phyloP scores from a whole-genome alignment of 2,113 vertebrate genomes.

The Calypte anna region DNA sequence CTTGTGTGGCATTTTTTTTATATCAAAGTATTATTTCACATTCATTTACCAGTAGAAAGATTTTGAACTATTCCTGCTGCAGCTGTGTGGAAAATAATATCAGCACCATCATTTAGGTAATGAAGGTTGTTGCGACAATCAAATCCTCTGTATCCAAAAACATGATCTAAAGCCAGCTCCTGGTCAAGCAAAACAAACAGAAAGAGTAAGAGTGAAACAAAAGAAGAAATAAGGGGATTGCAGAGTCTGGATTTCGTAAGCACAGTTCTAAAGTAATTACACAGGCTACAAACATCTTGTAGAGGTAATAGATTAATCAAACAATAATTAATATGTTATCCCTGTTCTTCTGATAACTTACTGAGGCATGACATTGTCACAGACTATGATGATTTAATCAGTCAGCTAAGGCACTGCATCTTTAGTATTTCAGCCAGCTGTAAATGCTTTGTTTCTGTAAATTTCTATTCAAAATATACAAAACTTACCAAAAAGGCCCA shows the following conservation, averaged over 20 bases:
- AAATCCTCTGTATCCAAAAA: slow-evolving; percentile 95
- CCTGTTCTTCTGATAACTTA: neutral
- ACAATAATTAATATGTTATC: neutral
- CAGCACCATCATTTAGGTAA: slow-evolving; percentile 94
- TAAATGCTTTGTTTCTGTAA: neutral
- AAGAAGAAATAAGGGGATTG: neutral
- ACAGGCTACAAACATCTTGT: neutral
- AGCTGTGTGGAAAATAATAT: slow-evolving; percentile 95
- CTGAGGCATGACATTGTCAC: neutral
- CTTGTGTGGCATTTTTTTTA: neutral
- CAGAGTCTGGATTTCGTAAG: neutral
- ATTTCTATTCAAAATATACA: neutral
- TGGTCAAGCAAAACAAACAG: slow-evolving; percentile 43
- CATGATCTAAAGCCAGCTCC: slow-evolving; percentile 94
- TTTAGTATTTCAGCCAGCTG: neutral
- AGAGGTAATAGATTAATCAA: neutral
- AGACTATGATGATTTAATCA: neutral
- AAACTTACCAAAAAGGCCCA: neutral
- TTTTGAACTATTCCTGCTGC: slow-evolving; percentile 90
- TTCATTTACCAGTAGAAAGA: slow-evolving; percentile 86
- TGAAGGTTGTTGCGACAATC: slow-evolving; percentile 98
- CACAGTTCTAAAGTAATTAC: neutral
- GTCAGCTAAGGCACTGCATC: neutral
- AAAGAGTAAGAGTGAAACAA: neutral
- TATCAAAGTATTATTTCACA: neutral